Base-by-base conservation (phyloP, 1,140 invertebrate species). In the Bombus consobrinus region DNA sequence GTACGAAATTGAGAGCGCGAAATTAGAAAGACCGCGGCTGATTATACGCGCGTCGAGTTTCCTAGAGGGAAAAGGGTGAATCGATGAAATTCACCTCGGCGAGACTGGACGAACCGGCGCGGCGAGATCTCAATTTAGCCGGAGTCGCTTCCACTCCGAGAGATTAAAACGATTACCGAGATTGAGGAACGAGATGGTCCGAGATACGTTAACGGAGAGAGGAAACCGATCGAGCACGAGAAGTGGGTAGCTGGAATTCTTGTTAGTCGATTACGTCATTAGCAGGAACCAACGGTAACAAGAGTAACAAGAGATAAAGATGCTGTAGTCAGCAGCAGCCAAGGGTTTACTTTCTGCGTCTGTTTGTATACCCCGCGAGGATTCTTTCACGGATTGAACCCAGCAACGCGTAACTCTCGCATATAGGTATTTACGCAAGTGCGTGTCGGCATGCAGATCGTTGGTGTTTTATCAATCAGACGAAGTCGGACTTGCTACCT, bases 81-180 rank as follows among this genome's bases (percentile, higher is more conserved):
- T 66, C 87, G 80, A 80, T 83, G 75, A 66, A 68, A 69, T 43
- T 64, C 43, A 81, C 75, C 41, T 62, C 71, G 53, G 18, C 15
- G 12, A 12, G 32, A 5, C 39, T 22, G 39, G 62, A 47, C 22
- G 22, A 37, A 53, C 41, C 39, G 22, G 64, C 43, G 73, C 62
- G 41, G 87, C 79, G 84, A 89, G 83, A 89, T 82, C 87, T 89
- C 88, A 89, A 89, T 89, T 89, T 89, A 79, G 69, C 47, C 64
- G 68, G 18, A 43, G 74, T 68, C 71, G 39, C 82, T 73, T 82
- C 69, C 79, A 53, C 72, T 12, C 12, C 66, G 68, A 90, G 62
- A 83, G 86, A 90, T 90, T 90, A 88, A 90, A 90, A 90, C 88
- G 88, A 90, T 90, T 90, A 90, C 88, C 82, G 79, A 88, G 86